phyloP scores from a whole-genome alignment of 2,888 invertebrate species.

The Macaria liturata region DNA sequence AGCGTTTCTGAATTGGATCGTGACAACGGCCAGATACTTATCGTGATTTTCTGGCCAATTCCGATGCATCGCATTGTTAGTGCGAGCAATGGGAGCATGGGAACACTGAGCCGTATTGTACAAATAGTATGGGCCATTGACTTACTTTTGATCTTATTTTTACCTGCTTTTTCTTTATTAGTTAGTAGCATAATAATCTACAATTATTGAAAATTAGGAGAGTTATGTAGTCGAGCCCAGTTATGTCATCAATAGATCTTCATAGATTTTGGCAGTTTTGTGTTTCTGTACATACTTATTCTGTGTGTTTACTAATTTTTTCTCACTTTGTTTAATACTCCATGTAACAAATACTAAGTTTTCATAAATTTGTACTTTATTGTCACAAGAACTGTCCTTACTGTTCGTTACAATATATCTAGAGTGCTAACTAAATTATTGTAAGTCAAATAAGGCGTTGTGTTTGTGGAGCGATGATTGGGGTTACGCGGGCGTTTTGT shows the following conservation, averaged over 20 bases:
- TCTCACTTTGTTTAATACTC: too few relatives aligned
- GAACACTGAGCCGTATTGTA: slow-evolving; percentile 53
- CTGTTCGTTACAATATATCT: slow-evolving; percentile 27
- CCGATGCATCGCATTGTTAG: slow-evolving; percentile 69
- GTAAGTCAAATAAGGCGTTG: slow-evolving; percentile 71
- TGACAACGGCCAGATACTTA: slow-evolving; percentile 80
- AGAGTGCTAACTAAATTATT: slow-evolving; percentile 68
- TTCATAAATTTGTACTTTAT: too few relatives aligned
- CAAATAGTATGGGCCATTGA: slow-evolving; percentile 18
- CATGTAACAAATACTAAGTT: too few relatives aligned
- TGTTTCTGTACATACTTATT: too few relatives aligned
- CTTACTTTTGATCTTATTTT: neutral
- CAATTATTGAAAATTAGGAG: too few relatives aligned
- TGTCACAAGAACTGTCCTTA: slow-evolving; percentile 1
- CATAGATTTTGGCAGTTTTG: too few relatives aligned
- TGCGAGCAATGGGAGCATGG: slow-evolving; percentile 77
- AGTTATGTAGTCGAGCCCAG: too few relatives aligned
- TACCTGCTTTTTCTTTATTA: neutral
- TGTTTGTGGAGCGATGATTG: slow-evolving; percentile 64
- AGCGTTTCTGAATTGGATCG: slow-evolving; percentile 79
- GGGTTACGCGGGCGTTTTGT: slow-evolving; percentile 54
- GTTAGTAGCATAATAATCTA: too few relatives aligned
- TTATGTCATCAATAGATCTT: too few relatives aligned
- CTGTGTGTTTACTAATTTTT: too few relatives aligned
- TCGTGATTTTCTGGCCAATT: slow-evolving; percentile 82